phyloP scores from a whole-genome alignment of 2,888 invertebrate species.

The Andrena fulva region DNA sequence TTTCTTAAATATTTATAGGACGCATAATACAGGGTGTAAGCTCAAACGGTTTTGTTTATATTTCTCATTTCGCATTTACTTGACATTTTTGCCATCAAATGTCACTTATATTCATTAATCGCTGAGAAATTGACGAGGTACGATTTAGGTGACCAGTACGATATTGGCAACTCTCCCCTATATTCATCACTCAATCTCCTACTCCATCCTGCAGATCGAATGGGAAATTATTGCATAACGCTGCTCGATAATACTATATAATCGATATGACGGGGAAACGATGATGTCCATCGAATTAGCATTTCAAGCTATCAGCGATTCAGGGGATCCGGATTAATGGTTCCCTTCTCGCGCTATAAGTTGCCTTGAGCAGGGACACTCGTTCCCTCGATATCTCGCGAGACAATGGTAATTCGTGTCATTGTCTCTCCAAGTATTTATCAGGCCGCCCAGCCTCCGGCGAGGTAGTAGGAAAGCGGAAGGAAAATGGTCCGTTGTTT shows the following conservation, averaged over 20 bases:
- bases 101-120: too few relatives aligned
- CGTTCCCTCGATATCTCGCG: conserved; percentile 12
- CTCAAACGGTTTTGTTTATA: too few relatives aligned
- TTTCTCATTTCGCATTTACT: too few relatives aligned
- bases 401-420: conserved; percentile 52
- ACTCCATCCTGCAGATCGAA: too few relatives aligned
- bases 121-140: too few relatives aligned
- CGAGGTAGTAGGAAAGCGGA: background rate
- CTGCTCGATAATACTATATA: background rate
- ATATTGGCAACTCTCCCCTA: too few relatives aligned
- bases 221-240: too few relatives aligned
- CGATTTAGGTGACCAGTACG: too few relatives aligned
- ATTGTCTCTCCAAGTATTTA: conserved; percentile 44
- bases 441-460: background rate
- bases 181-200: too few relatives aligned
- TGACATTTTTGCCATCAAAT: too few relatives aligned
- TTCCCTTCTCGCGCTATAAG: conserved; percentile 14
- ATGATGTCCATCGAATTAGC: conserved; percentile 19
- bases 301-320: background rate
- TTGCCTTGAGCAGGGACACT: conserved; percentile 11
- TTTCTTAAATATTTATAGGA: too few relatives aligned
- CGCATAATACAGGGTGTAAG: too few relatives aligned
- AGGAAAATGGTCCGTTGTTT: background rate
- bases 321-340: conserved; percentile 13
- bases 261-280: background rate